Percentiles rank a stretch among this genome's conserved stretches.
phyloP scores from a whole-genome alignment of 2,888 invertebrate genomes.

The Brenthis daphne region DNA sequence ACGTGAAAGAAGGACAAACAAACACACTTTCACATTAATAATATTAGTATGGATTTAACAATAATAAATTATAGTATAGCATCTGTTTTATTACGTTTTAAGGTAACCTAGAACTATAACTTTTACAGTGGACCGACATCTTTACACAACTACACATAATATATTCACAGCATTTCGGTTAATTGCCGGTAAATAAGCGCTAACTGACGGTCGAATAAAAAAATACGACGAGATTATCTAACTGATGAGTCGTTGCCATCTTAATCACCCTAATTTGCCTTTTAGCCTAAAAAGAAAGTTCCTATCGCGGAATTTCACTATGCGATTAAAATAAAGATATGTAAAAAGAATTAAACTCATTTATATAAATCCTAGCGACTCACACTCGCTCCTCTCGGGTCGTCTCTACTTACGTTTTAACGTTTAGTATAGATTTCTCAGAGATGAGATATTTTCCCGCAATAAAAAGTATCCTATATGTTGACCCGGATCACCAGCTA shows the following conservation, averaged over 20 bases:
- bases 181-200: slow-evolving; percentile 30
- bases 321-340: slow-evolving; percentile 6
- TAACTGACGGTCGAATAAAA: slow-evolving; percentile 25
- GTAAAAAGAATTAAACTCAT: background rate
- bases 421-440: too few species aligned
- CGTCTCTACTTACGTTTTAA: too few species aligned
- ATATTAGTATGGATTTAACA: too few species aligned
- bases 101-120: background rate
- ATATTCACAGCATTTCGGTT: slow-evolving; percentile 32
- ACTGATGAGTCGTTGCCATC: slow-evolving; percentile 30
- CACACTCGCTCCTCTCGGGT: too few species aligned
- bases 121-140: background rate
- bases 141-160: slow-evolving; percentile 36
- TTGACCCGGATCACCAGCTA: too few species aligned
- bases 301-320: slow-evolving; percentile 25
- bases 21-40: too few species aligned
- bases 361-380: background rate
- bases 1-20: too few species aligned
- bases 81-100: too few species aligned
- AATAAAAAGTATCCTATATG: too few species aligned
- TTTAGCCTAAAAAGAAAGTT: slow-evolving; percentile 25
- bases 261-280: slow-evolving; percentile 30
- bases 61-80: too few species aligned
- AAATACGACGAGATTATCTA: slow-evolving; percentile 31
- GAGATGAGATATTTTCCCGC: too few species aligned